A percentile compares a stretch with the other conserved stretches of the same genome.
phyloP scores from a whole-genome alignment of 2,888 invertebrate species.

The Tenodera sinensis region DNA sequence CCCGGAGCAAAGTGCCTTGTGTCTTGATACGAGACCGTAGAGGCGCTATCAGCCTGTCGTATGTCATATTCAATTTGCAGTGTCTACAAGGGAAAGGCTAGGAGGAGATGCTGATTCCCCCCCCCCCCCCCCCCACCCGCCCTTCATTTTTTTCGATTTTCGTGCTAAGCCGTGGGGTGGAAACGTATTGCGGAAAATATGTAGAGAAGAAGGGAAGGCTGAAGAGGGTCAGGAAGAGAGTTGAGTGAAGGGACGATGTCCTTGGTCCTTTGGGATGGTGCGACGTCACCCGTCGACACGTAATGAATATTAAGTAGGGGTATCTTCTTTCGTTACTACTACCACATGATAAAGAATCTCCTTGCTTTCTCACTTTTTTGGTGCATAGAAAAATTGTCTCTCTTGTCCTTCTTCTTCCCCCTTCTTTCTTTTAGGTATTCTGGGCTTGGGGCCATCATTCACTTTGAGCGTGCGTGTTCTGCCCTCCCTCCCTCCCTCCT shows the following conservation, averaged over 20 bases:
- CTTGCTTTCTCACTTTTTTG: background rate
- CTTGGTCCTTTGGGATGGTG: background rate
- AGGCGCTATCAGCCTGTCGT: background rate
- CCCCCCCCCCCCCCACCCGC: no score
- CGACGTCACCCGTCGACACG: background rate
- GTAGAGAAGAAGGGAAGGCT: background rate
- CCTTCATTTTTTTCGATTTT: background rate
- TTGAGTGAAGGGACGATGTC: background rate
- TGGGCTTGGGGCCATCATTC: background rate
- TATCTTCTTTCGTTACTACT: background rate
- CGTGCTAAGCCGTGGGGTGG: background rate
- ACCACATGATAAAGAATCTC: background rate
- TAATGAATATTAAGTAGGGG: background rate
- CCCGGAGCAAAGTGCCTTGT: background rate
- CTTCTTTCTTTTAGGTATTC: background rate
- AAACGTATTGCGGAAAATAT: background rate
- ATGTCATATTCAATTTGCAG: background rate
- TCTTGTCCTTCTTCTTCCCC: background rate
- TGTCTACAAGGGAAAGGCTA: background rate
- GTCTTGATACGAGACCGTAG: background rate
- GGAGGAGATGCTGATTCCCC: background rate
- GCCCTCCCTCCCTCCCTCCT: background rate
- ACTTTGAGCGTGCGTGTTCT: background rate
- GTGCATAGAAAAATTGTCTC: background rate
- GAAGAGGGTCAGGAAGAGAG: background rate